phyloP scores from a whole-genome alignment of 2,888 invertebrate species.

The Dasypogon diadema region DNA sequence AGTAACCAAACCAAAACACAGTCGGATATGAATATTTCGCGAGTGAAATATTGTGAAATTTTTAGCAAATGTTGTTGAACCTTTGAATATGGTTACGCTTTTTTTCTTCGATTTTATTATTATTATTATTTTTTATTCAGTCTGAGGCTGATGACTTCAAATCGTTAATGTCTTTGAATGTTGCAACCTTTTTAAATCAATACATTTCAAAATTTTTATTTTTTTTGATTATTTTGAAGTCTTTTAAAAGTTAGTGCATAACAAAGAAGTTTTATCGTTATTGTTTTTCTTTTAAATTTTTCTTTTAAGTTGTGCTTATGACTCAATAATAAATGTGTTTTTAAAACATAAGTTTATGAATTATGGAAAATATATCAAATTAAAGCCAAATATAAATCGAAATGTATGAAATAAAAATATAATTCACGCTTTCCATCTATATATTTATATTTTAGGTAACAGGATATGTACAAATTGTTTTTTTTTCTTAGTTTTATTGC shows the following conservation, averaged over 20 bases:
- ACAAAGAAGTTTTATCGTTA: constrained; percentile 48
- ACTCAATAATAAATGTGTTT: too few species aligned
- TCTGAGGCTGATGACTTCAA: neutral
- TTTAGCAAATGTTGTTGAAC: neutral
- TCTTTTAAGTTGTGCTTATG: too few species aligned
- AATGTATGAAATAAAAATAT: too few species aligned
- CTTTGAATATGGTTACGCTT: neutral
- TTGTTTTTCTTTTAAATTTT: too few species aligned
- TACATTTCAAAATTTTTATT: neutral
- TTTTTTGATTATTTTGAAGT: constrained; percentile 21
- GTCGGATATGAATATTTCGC: constrained; percentile 22
- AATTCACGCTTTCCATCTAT: too few species aligned
- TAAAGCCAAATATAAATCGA: too few species aligned
- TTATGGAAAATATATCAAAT: too few species aligned
- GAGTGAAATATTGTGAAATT: constrained; percentile 3
- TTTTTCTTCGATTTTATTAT: neutral
- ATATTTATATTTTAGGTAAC: too few species aligned
- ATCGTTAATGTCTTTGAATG: constrained; percentile 38
- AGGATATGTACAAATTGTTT: too few species aligned
- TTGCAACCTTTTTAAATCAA: constrained; percentile 43
- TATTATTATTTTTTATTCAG: constrained; percentile 5
- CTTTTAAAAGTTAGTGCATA: constrained; percentile 54
- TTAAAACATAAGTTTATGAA: too few species aligned
- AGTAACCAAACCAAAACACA: constrained; percentile 40
- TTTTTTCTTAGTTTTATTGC: too few species aligned